Evolutionary conservation across 2,888 invertebrate genomes (phyloP).

Genomic region (Drosophila rubida): DNA sequence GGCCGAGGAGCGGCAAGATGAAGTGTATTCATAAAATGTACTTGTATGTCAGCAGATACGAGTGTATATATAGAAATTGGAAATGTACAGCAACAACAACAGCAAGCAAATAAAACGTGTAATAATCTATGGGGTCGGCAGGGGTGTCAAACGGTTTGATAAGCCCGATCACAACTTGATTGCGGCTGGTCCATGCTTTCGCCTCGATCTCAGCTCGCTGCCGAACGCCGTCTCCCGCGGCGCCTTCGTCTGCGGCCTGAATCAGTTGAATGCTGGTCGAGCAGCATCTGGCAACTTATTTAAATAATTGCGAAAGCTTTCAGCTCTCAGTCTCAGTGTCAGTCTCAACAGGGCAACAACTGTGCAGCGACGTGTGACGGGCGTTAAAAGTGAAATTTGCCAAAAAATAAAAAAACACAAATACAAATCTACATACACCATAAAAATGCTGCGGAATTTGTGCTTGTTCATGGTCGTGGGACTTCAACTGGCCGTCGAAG

Average conservation of each 20-base stretch:
- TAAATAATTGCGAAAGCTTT: conserved; percentile 56
- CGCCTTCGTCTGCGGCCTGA: conserved; percentile 14
- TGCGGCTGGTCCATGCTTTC: neutral
- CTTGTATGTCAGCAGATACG: neutral
- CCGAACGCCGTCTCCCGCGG: neutral
- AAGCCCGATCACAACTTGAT: conserved; percentile 14
- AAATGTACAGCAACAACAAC: neutral
- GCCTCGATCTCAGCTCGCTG: neutral
- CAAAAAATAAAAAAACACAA: no score
- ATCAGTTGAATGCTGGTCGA: conserved; percentile 24
- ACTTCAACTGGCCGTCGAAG: conserved; percentile 33
- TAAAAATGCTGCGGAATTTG: conserved; percentile 43
- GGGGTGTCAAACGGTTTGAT: conserved; percentile 17
- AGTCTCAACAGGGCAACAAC: conserved; percentile 20
- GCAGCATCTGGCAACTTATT: conserved; percentile 60
- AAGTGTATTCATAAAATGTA: neutral
- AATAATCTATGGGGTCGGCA: conserved; percentile 11
- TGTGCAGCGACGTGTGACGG: no score
- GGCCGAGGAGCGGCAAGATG: neutral
- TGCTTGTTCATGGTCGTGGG: conserved; percentile 30
- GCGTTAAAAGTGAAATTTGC: conserved; percentile 49
- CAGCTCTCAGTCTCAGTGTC: conserved; percentile 48
- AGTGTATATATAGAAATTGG: conserved; percentile 4
- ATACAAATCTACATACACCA: neutral
- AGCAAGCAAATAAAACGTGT: neutral